Percentiles rank a stretch among this genome's conserved stretches.
Evolutionary conservation across 2,888 invertebrate genomes (phyloP).

Genomic region (Leptopterna dolabrata): DNA sequence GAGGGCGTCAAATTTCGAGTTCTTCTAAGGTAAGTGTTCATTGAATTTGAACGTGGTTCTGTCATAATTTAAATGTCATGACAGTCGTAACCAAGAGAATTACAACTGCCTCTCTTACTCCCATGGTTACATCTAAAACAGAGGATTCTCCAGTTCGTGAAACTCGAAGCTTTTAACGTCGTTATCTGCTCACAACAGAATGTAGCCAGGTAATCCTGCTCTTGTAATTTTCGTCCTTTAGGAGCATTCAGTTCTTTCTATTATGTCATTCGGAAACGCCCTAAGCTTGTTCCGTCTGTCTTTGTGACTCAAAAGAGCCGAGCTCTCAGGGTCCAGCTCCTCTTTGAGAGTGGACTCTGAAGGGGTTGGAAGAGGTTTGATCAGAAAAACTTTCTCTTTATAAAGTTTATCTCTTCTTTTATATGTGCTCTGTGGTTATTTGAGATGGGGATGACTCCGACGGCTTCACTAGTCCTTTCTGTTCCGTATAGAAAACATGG

Average conservation of each 20-base stretch:
- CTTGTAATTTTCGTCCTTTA: not conserved
- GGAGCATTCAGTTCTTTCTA: not conserved
- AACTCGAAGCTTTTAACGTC: not conserved
- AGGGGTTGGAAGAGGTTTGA: not conserved
- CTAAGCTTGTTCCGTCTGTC: not conserved
- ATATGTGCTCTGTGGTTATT: not conserved
- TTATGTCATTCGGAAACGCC: not conserved
- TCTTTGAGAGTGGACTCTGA: not conserved
- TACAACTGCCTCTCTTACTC: not conserved
- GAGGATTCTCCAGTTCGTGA: not conserved
- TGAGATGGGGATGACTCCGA: not conserved
- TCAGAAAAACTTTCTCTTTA: not conserved
- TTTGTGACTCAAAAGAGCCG: not conserved
- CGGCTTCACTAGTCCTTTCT: no score
- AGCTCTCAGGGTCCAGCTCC: not conserved
- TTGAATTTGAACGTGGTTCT: no score
- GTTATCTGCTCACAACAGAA: not conserved
- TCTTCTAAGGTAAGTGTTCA: no score
- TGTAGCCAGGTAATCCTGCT: not conserved
- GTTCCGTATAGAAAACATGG: no score
- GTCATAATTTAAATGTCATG: no score
- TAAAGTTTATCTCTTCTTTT: not conserved
- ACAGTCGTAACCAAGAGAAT: no score
- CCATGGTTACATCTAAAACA: not conserved
- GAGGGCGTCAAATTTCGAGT: no score